Base-by-base conservation (phyloP, 2,888 invertebrate genomes). In the Auanema sp. region DNA sequence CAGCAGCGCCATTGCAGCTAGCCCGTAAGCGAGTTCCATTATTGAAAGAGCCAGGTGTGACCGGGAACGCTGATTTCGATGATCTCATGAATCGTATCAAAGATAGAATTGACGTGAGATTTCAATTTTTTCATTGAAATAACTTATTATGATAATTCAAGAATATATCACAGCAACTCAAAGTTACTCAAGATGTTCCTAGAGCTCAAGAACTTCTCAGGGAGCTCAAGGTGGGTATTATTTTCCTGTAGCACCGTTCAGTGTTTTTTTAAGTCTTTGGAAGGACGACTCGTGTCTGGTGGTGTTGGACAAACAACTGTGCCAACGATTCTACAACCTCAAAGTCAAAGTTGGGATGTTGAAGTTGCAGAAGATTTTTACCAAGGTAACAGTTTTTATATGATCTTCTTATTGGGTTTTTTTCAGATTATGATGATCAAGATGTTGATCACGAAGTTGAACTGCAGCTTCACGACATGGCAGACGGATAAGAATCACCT, bases 61-160 rank as follows among this genome's bases (percentile, higher is more conserved):
- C 63, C 8, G 63, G 63, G 12, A 63, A 63, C 54, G 47, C 58
- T 14, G 43, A 8, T n/a, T 58, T 63, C 42, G 63, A 63, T 33
- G 58, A 63, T n/a, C 47, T 63, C 14, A 58, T 63, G 58, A 18
- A 40, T 11, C 43, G 24, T 14, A 51, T 63, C 40, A 63, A 63
- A 47, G 51, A 18, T 21, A 54, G 63, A 16, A 50, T 62, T 57
- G 50, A 62, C 51, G 62, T 62, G 10, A 23, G 41, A 41, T 49
- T 6, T 33, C 42, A 2, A 10, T 21, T 24, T 42, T 16, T 1
- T 12, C n/a, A 47, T 18, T 14, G 18, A 53, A 43, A 24, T 60
- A 5, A 18, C 21, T 42, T 16, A 3, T 18, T 8, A 14, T 6
- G n/a, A 12, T 16, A 18, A 51, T 62, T 40, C 33, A 24, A 62